Evolutionary conservation across 2,797 vertebrate species (phyloP), one percentile per base, ranked within the genome.

Genomic region (Sylvilagus floridanus): DNA sequence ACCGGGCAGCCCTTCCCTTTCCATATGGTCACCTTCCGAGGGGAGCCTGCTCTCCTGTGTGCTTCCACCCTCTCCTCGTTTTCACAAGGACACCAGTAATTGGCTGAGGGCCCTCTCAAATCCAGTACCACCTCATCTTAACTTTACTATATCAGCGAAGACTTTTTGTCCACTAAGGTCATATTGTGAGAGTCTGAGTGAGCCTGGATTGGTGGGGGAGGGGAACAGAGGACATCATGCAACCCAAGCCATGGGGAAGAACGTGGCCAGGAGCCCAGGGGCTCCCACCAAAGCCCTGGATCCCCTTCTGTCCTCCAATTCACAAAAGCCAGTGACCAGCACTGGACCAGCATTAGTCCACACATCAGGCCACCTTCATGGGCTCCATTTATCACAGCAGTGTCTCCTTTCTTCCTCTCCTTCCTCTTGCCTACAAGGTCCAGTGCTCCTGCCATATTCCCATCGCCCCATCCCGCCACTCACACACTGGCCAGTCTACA

Each of bases 361-460:
- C 35, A 54, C 4, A 24, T 22, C 6, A 2, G 12, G 24, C 19
- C 22, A 19, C 19, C 7, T 4, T 30, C 0, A 1, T 3, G 4
- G 77, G 21, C 42, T 69, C 60, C 19, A 2, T 35, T n/a, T 22
- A 35, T 8, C 32, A 1, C 2, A 2, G 4, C 21, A 57, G 14
- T 57, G 54, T 16, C 54, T 57, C 19, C 54, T 57, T 57, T 21
- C 19, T 57, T 57, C 54, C 19, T 28, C 35, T 60, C 52, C 30
- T 83, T 63, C 22, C 84, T 89, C 24, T 1, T 57, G 54, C 14
- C 24, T 9, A 1, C 10, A 12, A 0, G 7, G 63, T 21, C 54
- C 57, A 75, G 37, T 4, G 8, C 24, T 62, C 3, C n/a, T 32
- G 19, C 14, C 24, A 24, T 60, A 54, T 50, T 32, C 4, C 32